These are phyloP conservation scores for Linepithema humile DNA, from an alignment of 1,140 invertebrate genomes.

Conservation along the genomic window DNA sequence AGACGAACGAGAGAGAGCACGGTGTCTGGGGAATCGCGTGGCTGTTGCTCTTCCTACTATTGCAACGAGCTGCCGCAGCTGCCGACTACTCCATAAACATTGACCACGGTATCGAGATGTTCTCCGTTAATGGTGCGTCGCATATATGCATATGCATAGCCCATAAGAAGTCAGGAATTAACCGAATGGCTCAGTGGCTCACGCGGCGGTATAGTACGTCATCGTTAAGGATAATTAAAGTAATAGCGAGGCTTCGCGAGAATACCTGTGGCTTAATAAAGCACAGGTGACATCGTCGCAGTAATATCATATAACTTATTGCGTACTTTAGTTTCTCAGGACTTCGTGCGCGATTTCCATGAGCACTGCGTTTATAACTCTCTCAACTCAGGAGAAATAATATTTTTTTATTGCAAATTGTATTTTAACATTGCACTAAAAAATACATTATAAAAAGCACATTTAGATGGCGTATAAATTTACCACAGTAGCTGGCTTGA, in stretches of 20 bases:
- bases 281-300: neutral
- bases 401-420: conserved; percentile 28
- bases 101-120: conserved; percentile 31
- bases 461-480: neutral
- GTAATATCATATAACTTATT: neutral
- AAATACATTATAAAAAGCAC: conserved; percentile 7
- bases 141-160: conserved; percentile 38
- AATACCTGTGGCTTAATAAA: conserved; percentile 27
- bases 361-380: neutral
- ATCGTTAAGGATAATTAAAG: conserved; percentile 32
- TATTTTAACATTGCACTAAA: neutral
- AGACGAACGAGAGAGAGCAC: conserved; percentile 13
- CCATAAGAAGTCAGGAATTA: conserved; percentile 52
- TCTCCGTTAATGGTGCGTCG: conserved; percentile 36
- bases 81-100: conserved; percentile 54
- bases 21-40: conserved; percentile 24
- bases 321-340: neutral
- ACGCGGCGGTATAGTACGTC: neutral
- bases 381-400: neutral
- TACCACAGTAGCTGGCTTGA: too few relatives aligned
- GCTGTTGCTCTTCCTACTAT: neutral
- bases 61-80: neutral
- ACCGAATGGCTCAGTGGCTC: neutral
- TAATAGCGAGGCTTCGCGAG: neutral
- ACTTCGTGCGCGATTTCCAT: neutral